phyloP scores from a whole-genome alignment of 2,113 vertebrate species.

The Felis chaus region DNA sequence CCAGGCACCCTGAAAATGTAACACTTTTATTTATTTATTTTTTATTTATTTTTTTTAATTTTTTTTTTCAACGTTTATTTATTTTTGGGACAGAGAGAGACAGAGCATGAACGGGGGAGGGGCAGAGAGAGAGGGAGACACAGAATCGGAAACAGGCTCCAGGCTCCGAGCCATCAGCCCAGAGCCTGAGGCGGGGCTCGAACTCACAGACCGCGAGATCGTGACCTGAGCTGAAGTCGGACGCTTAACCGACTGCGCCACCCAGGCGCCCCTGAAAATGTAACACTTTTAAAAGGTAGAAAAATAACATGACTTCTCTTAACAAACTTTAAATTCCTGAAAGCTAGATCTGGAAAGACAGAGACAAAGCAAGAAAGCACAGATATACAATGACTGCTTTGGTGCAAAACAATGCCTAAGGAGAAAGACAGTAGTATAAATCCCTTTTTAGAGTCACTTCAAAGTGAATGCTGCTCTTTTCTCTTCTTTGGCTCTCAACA shows the following conservation, averaged over 20 bases:
- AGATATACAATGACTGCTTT: background rate
- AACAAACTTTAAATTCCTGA: background rate
- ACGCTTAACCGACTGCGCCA: no score
- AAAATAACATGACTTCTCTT: background rate
- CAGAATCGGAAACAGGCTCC: no score
- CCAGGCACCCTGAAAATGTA: background rate
- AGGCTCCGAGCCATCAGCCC: no score
- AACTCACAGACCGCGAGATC: no score
- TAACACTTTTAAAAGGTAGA: background rate
- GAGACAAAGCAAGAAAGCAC: background rate
- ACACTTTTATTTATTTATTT: no score
- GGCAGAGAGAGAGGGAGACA: no score
- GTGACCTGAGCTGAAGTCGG: no score
- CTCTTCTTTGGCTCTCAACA: background rate
- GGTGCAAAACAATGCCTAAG: background rate
- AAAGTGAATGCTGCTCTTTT: constrained; percentile 23
- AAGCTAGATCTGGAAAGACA: background rate
- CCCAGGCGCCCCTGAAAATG: background rate
- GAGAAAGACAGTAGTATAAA: background rate
- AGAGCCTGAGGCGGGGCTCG: no score
- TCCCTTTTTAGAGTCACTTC: background rate
- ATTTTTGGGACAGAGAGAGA: no score
- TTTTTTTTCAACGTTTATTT: no score
- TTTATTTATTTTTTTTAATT: no score
- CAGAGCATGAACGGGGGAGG: no score